Evolutionary conservation across 2,113 vertebrate species (phyloP), one percentile per base, ranked within the genome.

Genomic region (Pseudorasbora parva): DNA sequence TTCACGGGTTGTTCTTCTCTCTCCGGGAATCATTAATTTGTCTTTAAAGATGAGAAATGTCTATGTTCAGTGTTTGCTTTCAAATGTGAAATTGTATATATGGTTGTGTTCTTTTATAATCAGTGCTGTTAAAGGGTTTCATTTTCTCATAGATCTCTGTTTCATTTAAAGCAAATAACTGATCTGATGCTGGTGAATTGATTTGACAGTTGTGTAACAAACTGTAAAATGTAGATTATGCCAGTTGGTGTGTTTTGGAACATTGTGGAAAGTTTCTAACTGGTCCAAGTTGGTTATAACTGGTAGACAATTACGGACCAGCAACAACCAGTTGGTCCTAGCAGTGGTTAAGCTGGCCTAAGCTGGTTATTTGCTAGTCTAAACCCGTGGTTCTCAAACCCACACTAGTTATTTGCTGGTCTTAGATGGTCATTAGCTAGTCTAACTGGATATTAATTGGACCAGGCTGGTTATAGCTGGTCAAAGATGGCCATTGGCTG

Each of bases 1-100:
- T 77, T 81, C 69, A 62, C 23, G 37, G 72, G n/a, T 27, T 19
- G 72, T 30, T 23, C n/a, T 86, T 66, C 30, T 60, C 78, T 59
- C 71, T 56, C 45, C 19, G 45, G 23, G 27, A 54, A 47, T 75
- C 15, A 81, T 81, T 75, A 84, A n/a, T n/a, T 23, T 19, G 37
- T 12, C 33, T 66, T 71, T 49, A 66, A 21, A 49, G 66, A 33
- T 37, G 47, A 47, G 45, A 78, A 66, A 85, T 27, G 47, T 76
- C 33, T 59, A 47, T 41, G 69, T 66, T 64, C 23, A 33, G 21
- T 8, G 17, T 78, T 62, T 0, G 57, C n/a, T 27, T 78, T 19
- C 57, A 57, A 25, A 33, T 64, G 43, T 79, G 78, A 30, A 81
- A 64, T 41, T 57, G 47, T 19, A 30, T 23, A 30, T 2, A 51